Percentiles rank a stretch among this genome's conserved stretches.
Evolutionary conservation across 2,797 vertebrate genomes (phyloP).

Genomic region (Parauchenoglanis ngamensis): DNA sequence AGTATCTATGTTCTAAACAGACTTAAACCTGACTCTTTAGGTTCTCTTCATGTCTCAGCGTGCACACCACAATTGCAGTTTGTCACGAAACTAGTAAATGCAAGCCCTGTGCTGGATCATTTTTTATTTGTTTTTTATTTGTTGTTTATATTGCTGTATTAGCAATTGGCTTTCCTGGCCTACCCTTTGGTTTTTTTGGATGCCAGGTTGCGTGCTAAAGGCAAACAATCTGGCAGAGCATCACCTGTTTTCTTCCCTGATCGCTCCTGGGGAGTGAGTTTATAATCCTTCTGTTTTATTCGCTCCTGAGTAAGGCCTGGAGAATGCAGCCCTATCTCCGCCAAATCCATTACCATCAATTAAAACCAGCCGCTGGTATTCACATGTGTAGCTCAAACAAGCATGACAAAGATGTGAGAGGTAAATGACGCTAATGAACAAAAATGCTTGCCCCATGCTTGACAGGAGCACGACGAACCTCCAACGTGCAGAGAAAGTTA

Average conservation of each 20-base stretch:
- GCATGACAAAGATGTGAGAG: constrained; percentile 33
- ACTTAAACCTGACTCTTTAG: not conserved
- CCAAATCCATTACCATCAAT: constrained; percentile 61
- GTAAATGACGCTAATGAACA: constrained; percentile 42
- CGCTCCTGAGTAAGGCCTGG: constrained; percentile 72
- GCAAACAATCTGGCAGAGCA: constrained; percentile 67
- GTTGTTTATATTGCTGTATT: constrained; percentile 60
- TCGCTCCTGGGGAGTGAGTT: constrained; percentile 72
- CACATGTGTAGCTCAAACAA: constrained; percentile 45
- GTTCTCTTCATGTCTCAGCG: not conserved
- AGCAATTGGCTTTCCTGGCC: constrained; percentile 58
- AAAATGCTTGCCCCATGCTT: constrained; percentile 17
- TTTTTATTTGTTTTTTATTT: constrained; percentile 60
- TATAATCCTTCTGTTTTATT: constrained; percentile 78
- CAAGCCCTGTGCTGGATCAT: constrained; percentile 10
- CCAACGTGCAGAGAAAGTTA: not conserved
- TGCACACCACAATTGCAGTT: constrained; percentile 41
- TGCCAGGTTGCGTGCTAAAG: constrained; percentile 74
- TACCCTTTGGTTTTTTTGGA: constrained; percentile 55
- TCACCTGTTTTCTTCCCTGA: constrained; percentile 77
- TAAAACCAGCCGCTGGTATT: constrained; percentile 71
- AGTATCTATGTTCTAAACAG: not conserved
- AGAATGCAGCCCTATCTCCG: constrained; percentile 62
- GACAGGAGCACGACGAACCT: not conserved
- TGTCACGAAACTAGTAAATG: constrained; percentile 52